Evolutionary conservation across 2,797 vertebrate genomes (phyloP).

Genomic region (Tarsius wallacei): DNA sequence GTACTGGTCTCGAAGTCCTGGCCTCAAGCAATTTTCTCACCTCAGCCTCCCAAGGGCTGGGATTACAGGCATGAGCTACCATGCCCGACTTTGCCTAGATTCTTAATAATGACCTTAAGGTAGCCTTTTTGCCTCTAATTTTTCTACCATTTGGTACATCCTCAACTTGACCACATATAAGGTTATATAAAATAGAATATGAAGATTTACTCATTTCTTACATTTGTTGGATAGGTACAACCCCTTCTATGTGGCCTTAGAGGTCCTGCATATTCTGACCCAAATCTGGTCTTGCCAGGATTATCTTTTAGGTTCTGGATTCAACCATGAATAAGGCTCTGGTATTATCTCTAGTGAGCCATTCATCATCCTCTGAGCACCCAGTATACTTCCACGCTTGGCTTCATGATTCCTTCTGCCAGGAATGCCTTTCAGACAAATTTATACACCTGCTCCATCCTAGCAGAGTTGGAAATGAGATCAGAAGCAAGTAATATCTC

Average conservation of each 20-base stretch:
- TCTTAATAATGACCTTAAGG: slow-evolving; percentile 14
- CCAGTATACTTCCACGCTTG: background rate
- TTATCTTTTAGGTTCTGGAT: background rate
- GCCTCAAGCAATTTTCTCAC: no score
- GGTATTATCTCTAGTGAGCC: background rate
- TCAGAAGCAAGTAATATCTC: background rate
- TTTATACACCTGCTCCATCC: background rate
- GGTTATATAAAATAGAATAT: slow-evolving; percentile 18
- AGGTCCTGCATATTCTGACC: background rate
- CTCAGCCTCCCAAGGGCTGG: no score
- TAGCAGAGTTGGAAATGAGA: slow-evolving; percentile 19
- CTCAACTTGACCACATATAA: background rate
- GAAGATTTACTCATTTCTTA: background rate
- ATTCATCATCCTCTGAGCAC: background rate
- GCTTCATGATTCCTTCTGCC: background rate
- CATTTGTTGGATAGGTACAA: background rate
- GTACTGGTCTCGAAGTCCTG: no score
- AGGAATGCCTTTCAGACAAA: slow-evolving; percentile 5
- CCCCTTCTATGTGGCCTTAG: background rate
- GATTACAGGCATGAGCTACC: background rate
- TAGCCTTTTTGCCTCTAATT: background rate
- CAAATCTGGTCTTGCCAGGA: background rate
- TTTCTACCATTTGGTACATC: background rate
- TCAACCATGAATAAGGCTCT: background rate
- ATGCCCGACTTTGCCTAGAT: background rate